Percentiles rank a stretch among this genome's conserved stretches.
Conservation (phyloP, 2,888 invertebrate species). For the Pheosia tremula region DNA sequence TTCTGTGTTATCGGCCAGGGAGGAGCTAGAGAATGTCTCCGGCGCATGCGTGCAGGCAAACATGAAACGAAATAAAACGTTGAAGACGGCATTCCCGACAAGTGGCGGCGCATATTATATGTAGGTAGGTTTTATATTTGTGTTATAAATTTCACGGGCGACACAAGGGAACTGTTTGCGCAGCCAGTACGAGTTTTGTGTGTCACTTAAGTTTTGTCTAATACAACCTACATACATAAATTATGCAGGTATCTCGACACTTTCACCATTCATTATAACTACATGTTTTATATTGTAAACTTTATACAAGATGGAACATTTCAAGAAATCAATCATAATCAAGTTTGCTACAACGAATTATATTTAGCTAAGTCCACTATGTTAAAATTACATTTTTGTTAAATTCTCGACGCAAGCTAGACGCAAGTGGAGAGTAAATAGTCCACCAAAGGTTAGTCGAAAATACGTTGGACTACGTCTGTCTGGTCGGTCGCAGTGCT, state of each 20-base stretch:
- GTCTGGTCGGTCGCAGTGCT: too few species aligned
- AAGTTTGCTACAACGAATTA: too few species aligned
- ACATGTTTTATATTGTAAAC: neutral
- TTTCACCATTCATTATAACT: constrained; percentile 10
- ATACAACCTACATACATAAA: constrained; percentile 38
- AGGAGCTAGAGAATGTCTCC: constrained; percentile 12
- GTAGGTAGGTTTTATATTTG: constrained; percentile 53
- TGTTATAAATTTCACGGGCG: constrained; percentile 71
- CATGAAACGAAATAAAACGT: constrained; percentile 61
- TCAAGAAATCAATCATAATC: too few species aligned
- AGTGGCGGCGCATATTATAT: constrained; percentile 49
- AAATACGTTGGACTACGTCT: too few species aligned
- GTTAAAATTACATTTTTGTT: too few species aligned
- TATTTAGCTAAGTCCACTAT: too few species aligned
- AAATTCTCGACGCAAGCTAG: too few species aligned
- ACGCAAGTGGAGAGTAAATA: too few species aligned
- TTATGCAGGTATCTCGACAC: constrained; percentile 22
- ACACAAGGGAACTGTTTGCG: constrained; percentile 68
- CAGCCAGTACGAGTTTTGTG: constrained; percentile 65
- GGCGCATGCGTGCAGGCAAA: constrained; percentile 44
- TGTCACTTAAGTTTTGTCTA: constrained; percentile 29
- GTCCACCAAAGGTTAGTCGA: too few species aligned
- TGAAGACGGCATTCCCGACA: constrained; percentile 67
- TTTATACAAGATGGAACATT: neutral
- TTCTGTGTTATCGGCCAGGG: constrained; percentile 11